These are phyloP conservation scores for Allolobophora icterica DNA, from an alignment of 2,888 invertebrate genomes.

Conservation along the genomic window DNA sequence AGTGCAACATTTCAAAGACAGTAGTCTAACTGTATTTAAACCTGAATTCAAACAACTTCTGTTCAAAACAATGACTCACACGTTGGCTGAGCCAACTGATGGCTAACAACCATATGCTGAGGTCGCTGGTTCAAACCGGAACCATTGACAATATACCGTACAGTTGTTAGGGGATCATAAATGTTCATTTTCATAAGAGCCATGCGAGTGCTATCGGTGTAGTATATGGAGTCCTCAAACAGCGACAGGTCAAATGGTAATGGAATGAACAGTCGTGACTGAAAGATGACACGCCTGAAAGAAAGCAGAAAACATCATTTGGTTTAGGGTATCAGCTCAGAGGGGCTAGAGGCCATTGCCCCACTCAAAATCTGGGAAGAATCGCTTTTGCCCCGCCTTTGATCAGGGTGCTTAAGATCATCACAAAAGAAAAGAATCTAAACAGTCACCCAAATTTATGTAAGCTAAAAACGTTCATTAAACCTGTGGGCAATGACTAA, in stretches of 20 bases:
- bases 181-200: slow-evolving; percentile 54
- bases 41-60: neutral
- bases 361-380: no score
- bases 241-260: slow-evolving; percentile 73
- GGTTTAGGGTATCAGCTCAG: neutral
- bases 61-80: neutral
- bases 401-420: neutral
- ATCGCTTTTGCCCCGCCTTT: neutral
- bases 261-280: slow-evolving; percentile 56
- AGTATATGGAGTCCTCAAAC: slow-evolving; percentile 94
- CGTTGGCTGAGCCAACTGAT: slow-evolving; percentile 40
- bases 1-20: neutral
- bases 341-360: no score
- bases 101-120: slow-evolving; percentile 39
- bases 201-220: slow-evolving; percentile 80
- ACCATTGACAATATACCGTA: slow-evolving; percentile 5
- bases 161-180: slow-evolving; percentile 44
- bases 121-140: neutral
- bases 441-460: no score
- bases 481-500: no score
- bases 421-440: no score
- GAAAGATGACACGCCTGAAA: slow-evolving; percentile 55
- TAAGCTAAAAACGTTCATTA: no score
- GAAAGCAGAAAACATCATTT: neutral
- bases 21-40: neutral